Evolutionary conservation across 2,797 vertebrate species (phyloP).

Genomic region (Prionace glauca): DNA sequence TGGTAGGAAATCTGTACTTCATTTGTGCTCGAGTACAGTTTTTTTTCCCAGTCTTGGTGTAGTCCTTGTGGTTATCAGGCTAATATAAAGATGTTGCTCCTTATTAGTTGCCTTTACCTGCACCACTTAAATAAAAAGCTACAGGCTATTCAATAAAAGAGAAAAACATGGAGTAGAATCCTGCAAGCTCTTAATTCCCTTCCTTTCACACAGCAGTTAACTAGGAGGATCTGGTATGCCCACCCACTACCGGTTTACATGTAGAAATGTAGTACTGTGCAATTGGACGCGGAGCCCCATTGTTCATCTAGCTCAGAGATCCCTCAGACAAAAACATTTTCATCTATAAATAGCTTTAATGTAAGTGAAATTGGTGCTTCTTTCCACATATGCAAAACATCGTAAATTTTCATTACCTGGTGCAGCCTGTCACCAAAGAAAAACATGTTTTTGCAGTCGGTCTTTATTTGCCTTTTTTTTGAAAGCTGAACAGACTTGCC

Average conservation of each 20-base stretch:
- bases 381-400: background rate
- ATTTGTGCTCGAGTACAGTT: background rate
- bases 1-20: background rate
- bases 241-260: background rate
- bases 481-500: background rate
- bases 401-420: background rate
- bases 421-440: background rate
- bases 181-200: background rate
- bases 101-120: background rate
- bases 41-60: background rate
- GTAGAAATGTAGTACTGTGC: background rate
- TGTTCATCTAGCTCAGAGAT: background rate
- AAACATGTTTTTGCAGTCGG: constrained; percentile 35
- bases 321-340: background rate
- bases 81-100: background rate
- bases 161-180: background rate
- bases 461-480: background rate
- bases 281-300: background rate
- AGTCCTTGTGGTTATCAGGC: background rate
- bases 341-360: background rate
- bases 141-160: background rate
- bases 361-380: background rate
- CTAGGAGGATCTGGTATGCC: background rate
- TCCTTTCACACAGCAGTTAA: background rate
- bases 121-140: background rate